Evolutionary conservation across 2,888 invertebrate genomes (phyloP), one percentile per base, ranked within the genome.

Genomic region (Ichneumoninae sp.): DNA sequence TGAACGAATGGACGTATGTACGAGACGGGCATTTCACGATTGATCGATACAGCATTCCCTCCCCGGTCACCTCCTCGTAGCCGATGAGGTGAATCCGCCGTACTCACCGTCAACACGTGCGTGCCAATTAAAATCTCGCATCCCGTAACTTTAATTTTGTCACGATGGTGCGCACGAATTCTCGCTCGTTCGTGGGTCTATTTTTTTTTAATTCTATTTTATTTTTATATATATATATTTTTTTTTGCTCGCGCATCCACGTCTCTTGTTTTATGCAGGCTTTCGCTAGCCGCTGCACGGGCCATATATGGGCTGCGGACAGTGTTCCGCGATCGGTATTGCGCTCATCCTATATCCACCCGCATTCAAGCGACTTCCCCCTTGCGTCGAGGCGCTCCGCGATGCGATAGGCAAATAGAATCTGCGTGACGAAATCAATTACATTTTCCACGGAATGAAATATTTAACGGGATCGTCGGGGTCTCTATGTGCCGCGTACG

Each of bases 391-490:
- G 74, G 68, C 47, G 83, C 52, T 19, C 40, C 66, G 52, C 71
- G 70, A 76, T 76, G 68, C 80, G 66, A 50, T 78, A 52, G 26
- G 86, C 87, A 90, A 89, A 89, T 89, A 89, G 86, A 90, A 90
- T 87, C 82, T 87, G 86, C 84, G 86, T 87, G 88, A 87, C 89
- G 84, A 90, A 90, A 89, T 90, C 90, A 90, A 90, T 89, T 88
- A 89, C 90, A 89, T 89, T 87, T 86, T 85, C 77, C 82, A 26
- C 80, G 66, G 76, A 83, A 83, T 80, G 83, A 83, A 83, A 83
- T 80, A 80, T 80, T 80, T 80, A 66, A 80, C 80, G 80, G 65
- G 50, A 80, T 76, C 76, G 75, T 72, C 36, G 19, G 30, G 5
- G 44, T 47, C 16, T 47, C 44, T 26, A 52, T n/a, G 65, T 52